Conservation (phyloP, 2,888 invertebrate species). For the Lithophane leautieri region DNA sequence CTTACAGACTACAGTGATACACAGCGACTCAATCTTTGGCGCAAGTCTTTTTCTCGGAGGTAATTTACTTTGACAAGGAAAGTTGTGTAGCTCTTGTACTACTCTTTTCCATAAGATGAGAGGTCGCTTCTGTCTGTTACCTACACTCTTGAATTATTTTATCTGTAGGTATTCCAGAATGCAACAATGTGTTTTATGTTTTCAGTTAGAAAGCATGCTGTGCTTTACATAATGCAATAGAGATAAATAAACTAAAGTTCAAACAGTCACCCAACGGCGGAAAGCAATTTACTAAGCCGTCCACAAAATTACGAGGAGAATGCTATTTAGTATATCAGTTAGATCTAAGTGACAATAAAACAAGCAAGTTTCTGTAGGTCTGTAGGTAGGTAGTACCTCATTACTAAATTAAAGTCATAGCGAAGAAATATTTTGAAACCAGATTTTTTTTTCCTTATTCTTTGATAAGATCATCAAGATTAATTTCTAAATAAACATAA, state of each 20-base stretch:
- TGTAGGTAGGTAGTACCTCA: not conserved
- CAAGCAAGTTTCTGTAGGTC: constrained; percentile 14
- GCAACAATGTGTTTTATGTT: not conserved
- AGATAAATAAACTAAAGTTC: not conserved
- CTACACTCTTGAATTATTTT: not conserved
- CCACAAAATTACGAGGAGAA: constrained; percentile 17
- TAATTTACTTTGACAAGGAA: constrained; percentile 51
- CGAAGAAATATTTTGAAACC: constrained; percentile 72
- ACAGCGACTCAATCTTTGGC: constrained; percentile 25
- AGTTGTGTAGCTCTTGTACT: constrained; percentile 35
- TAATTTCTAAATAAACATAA: constrained; percentile 78
- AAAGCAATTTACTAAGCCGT: constrained; percentile 5
- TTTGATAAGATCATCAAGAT: constrained; percentile 80
- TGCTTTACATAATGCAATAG: not conserved
- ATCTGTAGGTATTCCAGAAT: not conserved
- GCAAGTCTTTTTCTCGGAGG: constrained; percentile 44
- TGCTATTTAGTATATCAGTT: constrained; percentile 39
- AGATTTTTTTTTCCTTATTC: constrained; percentile 72
- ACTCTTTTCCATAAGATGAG: constrained; percentile 1
- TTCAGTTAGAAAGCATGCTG: not conserved
- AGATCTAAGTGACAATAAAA: constrained; percentile 39
- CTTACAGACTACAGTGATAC: constrained; percentile 16
- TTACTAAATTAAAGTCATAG: constrained; percentile 53
- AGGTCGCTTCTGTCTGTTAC: not conserved
- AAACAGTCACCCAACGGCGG: not conserved